Base-by-base conservation (phyloP, 2,113 vertebrate genomes). In the Salvelinus alpinus region DNA sequence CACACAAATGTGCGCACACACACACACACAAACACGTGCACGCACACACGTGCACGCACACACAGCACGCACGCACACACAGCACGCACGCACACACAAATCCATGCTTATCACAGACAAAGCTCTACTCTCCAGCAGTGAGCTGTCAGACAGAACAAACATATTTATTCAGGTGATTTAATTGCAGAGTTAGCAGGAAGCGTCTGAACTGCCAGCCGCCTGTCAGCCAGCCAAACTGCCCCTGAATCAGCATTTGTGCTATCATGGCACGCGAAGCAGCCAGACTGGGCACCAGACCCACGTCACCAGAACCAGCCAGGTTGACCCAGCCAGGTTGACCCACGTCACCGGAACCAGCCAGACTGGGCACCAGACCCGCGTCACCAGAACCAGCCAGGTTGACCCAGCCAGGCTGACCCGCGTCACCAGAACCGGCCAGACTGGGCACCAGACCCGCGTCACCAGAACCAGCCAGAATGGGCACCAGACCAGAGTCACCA, bases 221-320 rank as follows among this genome's bases (percentile, higher is more conserved):
- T 54, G 51, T 18, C 16, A 1, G 14, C 51, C 4, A 1, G 14
- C 80, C 85, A 89, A 87, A 87, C 77, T 84, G 75, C 76, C 82
- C 83, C 84, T 75, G 83, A 85, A 86, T 90, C 86, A 86, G 87
- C 82, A 82, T 88, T 86, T 88, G 87, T 90, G 79, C 74, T 76
- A 78, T 87, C 85, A 82, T 86, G 78, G 78, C 87, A 85, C 80
- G 71, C 76, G 69, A 81, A 71, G 71, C 47, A 51, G 82, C 73
- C 76, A 83, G 27, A 12, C 47, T 48, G 47, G 66, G 65, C 18
- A 57, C 64, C 1, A 34, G 59, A 24, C 34, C 34, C 6, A 1
- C 7, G 7, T 38, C 34, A 38, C 34, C 34, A 8, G 34, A 38
- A 8, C 34, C 31, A 34, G 31, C 31, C 31, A 34, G 31, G 7